Evolutionary conservation across 2,797 vertebrate genomes (phyloP).

Genomic region (Eidolon dupreanum): DNA sequence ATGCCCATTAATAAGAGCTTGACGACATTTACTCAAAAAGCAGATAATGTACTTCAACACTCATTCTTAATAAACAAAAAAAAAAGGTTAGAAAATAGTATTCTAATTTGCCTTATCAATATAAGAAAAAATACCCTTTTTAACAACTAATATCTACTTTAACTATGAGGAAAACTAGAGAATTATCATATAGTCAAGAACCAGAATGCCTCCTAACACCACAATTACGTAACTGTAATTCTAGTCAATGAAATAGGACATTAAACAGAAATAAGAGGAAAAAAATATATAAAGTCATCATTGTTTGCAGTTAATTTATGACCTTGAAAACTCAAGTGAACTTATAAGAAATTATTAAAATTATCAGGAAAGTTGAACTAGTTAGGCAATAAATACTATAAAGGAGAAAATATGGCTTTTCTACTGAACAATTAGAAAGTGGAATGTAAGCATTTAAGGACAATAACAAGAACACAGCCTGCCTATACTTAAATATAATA

Average conservation of each 20-base stretch:
- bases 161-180: background rate
- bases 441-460: background rate
- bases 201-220: background rate
- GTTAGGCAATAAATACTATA: conserved; percentile 19
- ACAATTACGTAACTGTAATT: conserved; percentile 32
- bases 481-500: background rate
- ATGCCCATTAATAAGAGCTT: background rate
- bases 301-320: conserved; percentile 29
- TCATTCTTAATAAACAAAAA: conserved; percentile 30
- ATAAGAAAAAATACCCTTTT: background rate
- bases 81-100: background rate
- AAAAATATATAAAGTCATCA: background rate
- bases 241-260: conserved; percentile 29
- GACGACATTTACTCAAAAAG: background rate
- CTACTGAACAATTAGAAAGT: conserved; percentile 17
- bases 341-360: background rate
- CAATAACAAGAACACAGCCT: background rate
- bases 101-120: background rate
- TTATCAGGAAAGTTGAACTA: background rate
- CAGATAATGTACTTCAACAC: background rate
- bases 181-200: conserved; percentile 30
- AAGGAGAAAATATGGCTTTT: background rate
- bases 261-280: conserved; percentile 10
- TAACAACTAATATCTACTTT: background rate
- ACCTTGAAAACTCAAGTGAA: conserved; percentile 43